Conservation (phyloP, 2,888 invertebrate species). For the Macrophya annulata region DNA sequence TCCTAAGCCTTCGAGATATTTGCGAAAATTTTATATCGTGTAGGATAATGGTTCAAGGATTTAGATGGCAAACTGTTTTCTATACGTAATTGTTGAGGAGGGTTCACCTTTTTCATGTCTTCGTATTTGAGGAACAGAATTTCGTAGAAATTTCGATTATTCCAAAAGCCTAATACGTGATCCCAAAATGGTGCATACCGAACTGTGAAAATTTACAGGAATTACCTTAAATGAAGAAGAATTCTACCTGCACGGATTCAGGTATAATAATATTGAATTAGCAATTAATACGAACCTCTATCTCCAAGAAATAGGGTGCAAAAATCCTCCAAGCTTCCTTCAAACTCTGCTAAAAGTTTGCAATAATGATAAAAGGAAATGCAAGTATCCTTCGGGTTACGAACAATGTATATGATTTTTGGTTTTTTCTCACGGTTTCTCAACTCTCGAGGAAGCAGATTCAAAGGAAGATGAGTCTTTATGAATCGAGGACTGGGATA, state of each 20-base stretch:
- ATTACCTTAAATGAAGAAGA: too few species aligned
- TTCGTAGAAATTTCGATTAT: slow-evolving; percentile 63
- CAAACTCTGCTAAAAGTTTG: slow-evolving; percentile 82
- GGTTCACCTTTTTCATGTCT: slow-evolving; percentile 72
- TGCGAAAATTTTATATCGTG: too few species aligned
- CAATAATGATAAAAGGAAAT: slow-evolving; percentile 87
- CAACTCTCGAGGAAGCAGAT: slow-evolving; percentile 81
- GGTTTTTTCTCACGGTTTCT: slow-evolving; percentile 76
- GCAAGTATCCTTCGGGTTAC: slow-evolving; percentile 88
- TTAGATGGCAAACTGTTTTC: too few species aligned
- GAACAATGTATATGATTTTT: slow-evolving; percentile 86
- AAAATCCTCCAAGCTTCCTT: slow-evolving; percentile 82
- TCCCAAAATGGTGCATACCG: slow-evolving; percentile 71
- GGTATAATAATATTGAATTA: too few species aligned
- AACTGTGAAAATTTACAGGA: slow-evolving; percentile 63
- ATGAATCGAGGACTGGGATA: slow-evolving; percentile 82
- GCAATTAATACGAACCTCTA: slow-evolving; percentile 77
- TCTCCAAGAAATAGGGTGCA: slow-evolving; percentile 84
- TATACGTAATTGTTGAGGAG: too few species aligned
- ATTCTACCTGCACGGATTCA: too few species aligned
- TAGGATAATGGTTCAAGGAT: not conserved
- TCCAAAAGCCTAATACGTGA: slow-evolving; percentile 70
- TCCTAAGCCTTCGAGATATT: not conserved
- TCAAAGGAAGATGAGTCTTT: too few species aligned
- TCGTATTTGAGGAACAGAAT: slow-evolving; percentile 72